Evolutionary conservation across 2,113 vertebrate species (phyloP).

Genomic region (Antidorcas marsupialis): DNA sequence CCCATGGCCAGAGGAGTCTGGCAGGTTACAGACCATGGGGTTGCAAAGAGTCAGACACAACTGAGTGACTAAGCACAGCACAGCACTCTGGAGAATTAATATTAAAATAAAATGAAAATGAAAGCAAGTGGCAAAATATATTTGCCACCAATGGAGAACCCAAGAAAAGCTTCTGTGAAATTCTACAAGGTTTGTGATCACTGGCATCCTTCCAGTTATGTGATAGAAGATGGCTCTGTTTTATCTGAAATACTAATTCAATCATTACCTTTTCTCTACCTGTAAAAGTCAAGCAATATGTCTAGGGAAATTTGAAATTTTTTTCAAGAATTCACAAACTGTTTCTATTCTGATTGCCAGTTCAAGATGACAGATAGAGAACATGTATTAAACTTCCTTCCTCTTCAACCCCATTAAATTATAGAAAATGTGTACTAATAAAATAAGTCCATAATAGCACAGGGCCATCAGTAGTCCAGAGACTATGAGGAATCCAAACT

Average conservation of each 20-base stretch:
- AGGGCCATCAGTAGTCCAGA: not conserved
- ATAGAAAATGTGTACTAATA: not conserved
- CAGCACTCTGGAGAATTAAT: not conserved
- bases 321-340: not conserved
- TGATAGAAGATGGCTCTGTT: not conserved
- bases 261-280: not conserved
- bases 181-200: not conserved
- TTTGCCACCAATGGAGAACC: not conserved
- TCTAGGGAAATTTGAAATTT: not conserved
- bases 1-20: not conserved
- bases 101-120: not conserved
- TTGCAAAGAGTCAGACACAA: not conserved
- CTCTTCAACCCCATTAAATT: not conserved
- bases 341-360: not conserved
- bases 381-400: not conserved
- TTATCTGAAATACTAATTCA: not conserved
- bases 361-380: not conserved
- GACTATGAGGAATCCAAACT: not conserved
- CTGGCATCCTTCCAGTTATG: not conserved
- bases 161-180: not conserved
- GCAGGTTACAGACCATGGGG: rapidly evolving
- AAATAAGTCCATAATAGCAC: not conserved
- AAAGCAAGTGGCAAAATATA: not conserved
- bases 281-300: not conserved
- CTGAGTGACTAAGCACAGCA: not conserved